phyloP scores from a whole-genome alignment of 2,797 vertebrate genomes.

The Oceanodroma leucorhoa region DNA sequence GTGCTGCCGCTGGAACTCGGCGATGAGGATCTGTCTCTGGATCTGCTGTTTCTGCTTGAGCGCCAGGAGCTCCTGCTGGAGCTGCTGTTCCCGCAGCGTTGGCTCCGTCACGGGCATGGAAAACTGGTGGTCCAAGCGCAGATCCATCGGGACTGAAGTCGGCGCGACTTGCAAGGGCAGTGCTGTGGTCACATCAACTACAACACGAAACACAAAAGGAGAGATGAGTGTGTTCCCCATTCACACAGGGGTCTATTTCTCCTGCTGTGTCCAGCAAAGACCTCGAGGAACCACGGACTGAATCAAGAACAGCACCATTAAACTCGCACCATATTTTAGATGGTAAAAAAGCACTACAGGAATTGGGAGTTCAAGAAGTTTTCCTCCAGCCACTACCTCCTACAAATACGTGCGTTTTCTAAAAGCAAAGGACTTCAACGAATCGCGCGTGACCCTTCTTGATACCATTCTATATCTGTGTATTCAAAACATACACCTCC shows the following conservation, averaged over 20 bases:
- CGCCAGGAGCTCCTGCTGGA: constrained; percentile 94
- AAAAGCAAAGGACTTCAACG: background rate
- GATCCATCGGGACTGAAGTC: constrained; percentile 92
- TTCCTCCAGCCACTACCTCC: background rate
- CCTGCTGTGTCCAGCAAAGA: background rate
- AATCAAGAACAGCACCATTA: background rate
- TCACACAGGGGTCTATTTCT: background rate
- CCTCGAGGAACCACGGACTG: fast-evolving
- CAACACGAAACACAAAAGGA: background rate
- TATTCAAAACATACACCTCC: background rate
- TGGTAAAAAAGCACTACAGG: background rate
- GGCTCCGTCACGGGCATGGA: constrained; percentile 75
- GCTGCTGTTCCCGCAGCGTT: constrained; percentile 87
- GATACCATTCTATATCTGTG: background rate
- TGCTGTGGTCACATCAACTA: constrained; percentile 89
- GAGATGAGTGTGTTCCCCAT: background rate
- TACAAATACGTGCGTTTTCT: fast-evolving
- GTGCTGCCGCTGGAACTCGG: constrained; percentile 96
- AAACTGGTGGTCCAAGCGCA: constrained; percentile 89
- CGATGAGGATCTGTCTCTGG: constrained; percentile 95
- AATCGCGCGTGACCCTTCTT: fast-evolving
- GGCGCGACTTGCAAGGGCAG: constrained; percentile 91
- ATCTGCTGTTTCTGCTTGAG: constrained; percentile 99
- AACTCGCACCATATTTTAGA: fast-evolving
- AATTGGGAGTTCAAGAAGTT: background rate